A percentile compares a stretch with the other conserved stretches of the same genome.
Conservation (phyloP, 2,797 vertebrate genomes). For the Epinephelus awoara region DNA sequence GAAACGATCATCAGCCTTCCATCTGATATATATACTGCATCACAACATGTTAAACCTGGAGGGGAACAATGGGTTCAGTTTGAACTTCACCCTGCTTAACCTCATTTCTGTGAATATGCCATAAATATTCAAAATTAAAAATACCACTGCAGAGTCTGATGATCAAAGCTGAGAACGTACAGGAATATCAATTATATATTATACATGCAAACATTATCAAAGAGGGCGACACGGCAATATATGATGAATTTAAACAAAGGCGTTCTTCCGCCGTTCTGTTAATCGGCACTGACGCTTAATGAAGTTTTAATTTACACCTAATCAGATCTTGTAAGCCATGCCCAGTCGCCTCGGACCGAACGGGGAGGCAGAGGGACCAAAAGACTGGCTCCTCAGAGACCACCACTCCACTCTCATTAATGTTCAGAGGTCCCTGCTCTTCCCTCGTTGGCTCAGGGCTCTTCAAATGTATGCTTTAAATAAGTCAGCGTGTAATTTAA, state of each 20-base stretch:
- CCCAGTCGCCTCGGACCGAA: conserved; percentile 78
- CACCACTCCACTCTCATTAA: conserved; percentile 83
- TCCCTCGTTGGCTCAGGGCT: conserved; percentile 57
- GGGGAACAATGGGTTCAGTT: conserved; percentile 6
- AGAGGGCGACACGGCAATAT: conserved; percentile 39
- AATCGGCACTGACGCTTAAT: conserved; percentile 84
- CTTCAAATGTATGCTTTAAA: conserved; percentile 56
- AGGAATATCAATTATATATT: conserved; percentile 61
- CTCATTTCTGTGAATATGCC: conserved; percentile 21
- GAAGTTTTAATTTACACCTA: conserved; percentile 90
- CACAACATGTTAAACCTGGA: conserved; percentile 3
- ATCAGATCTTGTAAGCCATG: conserved; percentile 88
- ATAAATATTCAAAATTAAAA: conserved; percentile 59
- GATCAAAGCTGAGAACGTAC: conserved; percentile 63
- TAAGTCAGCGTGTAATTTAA: conserved; percentile 60
- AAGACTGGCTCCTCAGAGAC: conserved; percentile 81
- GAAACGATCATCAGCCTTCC: not conserved
- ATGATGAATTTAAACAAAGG: conserved; percentile 77
- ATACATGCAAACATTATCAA: conserved; percentile 65
- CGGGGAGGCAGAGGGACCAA: conserved; percentile 70
- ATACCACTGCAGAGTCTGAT: conserved; percentile 18
- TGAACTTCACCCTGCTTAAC: conserved; percentile 47
- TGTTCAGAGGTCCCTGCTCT: conserved; percentile 68
- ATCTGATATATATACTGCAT: not conserved
- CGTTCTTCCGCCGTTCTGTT: conserved; percentile 60